phyloP scores from a whole-genome alignment of 2,797 vertebrate species.

The Mallotus villosus region DNA sequence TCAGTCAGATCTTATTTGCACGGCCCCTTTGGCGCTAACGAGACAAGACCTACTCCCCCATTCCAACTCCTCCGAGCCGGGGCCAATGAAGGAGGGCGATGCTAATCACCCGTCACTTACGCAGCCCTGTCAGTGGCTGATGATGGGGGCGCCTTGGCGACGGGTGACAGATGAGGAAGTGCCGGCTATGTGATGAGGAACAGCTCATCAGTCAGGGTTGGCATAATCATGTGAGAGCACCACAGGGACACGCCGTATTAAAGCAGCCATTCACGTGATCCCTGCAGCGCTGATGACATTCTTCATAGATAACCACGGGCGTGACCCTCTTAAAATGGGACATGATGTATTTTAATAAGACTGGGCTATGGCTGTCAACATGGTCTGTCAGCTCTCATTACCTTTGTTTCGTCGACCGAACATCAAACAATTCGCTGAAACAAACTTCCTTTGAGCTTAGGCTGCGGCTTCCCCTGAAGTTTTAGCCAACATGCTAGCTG shows the following conservation, averaged over 20 bases:
- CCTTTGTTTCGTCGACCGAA: not conserved
- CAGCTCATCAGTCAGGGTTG: slow-evolving; percentile 12
- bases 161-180: slow-evolving; percentile 25
- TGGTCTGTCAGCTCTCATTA: not conserved
- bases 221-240: slow-evolving; percentile 17
- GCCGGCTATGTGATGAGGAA: slow-evolving; percentile 1
- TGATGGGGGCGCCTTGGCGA: slow-evolving; percentile 10
- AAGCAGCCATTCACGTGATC: not conserved
- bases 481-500: not conserved
- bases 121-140: slow-evolving; percentile 26
- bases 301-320: slow-evolving; percentile 20
- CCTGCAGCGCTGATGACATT: slow-evolving; percentile 19
- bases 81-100: slow-evolving; percentile 17
- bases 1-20: slow-evolving; percentile 21
- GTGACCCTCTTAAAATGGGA: not conserved
- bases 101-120: slow-evolving; percentile 45
- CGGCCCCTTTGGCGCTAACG: slow-evolving; percentile 18
- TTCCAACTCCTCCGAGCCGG: not conserved
- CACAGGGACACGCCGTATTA: not conserved
- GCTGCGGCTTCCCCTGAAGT: not conserved
- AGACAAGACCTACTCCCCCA: not conserved
- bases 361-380: not conserved
- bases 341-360: not conserved
- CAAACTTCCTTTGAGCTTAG: not conserved
- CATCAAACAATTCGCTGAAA: not conserved